Evolutionary conservation across 1,140 invertebrate genomes (phyloP).

Genomic region (Manduca sexta): DNA sequence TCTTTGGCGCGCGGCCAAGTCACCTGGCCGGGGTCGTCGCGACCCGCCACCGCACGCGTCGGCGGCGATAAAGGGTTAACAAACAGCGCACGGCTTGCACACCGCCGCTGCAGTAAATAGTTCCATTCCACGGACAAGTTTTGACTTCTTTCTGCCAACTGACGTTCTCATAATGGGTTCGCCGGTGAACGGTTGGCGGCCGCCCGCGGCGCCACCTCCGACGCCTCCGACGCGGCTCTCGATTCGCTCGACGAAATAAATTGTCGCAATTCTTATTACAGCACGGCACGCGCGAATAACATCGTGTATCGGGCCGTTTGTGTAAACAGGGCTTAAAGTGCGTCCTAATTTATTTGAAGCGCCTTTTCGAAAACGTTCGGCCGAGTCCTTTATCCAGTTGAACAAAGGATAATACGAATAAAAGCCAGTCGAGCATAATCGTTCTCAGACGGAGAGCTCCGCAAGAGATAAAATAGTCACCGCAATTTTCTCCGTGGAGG

Average conservation of each 20-base stretch:
- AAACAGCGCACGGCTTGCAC: constrained; percentile 56
- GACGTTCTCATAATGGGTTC: constrained; percentile 46
- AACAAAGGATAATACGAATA: constrained; percentile 57
- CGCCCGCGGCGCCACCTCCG: constrained; percentile 29
- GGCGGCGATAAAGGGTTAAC: constrained; percentile 55
- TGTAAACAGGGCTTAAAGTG: constrained; percentile 39
- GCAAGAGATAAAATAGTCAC: constrained; percentile 56
- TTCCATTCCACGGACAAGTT: constrained; percentile 53
- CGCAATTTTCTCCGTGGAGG: constrained; percentile 51
- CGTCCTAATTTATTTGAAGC: constrained; percentile 42
- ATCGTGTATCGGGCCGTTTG: not conserved
- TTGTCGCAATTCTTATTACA: constrained; percentile 13
- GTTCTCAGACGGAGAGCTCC: constrained; percentile 40
- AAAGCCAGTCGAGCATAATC: constrained; percentile 66
- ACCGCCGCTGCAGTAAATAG: constrained; percentile 57
- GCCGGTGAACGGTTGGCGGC: constrained; percentile 14
- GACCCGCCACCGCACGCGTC: constrained; percentile 22
- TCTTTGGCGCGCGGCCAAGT: constrained; percentile 64
- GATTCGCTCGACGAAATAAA: constrained; percentile 46
- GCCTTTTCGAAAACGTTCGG: constrained; percentile 37
- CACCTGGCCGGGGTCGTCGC: constrained; percentile 48
- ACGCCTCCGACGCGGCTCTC: constrained; percentile 21
- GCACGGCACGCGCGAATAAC: not conserved
- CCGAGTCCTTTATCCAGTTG: constrained; percentile 41
- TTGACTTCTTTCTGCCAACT: constrained; percentile 51